These are phyloP conservation scores for Drosophila murphyi DNA, from an alignment of 1,140 invertebrate genomes.

Conservation along the genomic window DNA sequence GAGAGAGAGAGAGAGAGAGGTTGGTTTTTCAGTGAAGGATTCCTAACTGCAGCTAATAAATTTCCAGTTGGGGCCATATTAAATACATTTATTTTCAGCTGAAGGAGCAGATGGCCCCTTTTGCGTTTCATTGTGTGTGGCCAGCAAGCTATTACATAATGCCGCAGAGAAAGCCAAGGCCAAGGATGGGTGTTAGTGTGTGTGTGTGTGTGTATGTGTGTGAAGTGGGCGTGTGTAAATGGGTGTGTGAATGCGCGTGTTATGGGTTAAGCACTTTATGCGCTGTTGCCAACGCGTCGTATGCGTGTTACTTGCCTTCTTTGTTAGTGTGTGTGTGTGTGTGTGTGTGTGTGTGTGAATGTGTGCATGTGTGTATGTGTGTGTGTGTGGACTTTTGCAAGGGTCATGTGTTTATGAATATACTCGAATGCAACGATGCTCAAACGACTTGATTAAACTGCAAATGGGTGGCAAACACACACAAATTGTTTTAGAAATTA, in stretches of 20 bases:
- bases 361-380: background rate
- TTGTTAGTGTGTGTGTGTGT: slow-evolving; percentile 8
- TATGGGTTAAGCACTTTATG: slow-evolving; percentile 62
- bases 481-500: slow-evolving; percentile 55
- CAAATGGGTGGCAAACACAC: slow-evolving; percentile 36
- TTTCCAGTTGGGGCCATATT: slow-evolving; percentile 24
- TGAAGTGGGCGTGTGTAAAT: slow-evolving; percentile 6
- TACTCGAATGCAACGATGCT: slow-evolving; percentile 50
- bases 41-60: slow-evolving; percentile 40
- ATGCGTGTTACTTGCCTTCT: slow-evolving; percentile 56
- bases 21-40: background rate
- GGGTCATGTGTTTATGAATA: slow-evolving; percentile 39
- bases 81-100: slow-evolving; percentile 37
- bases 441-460: slow-evolving; percentile 75
- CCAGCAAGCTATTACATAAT: slow-evolving; percentile 38
- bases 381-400: background rate
- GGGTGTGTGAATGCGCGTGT: slow-evolving; percentile 32
- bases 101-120: slow-evolving; percentile 20
- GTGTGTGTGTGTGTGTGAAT: background rate
- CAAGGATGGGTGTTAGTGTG: slow-evolving; percentile 32
- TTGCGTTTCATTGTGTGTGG: slow-evolving; percentile 14
- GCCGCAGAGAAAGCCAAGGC: slow-evolving; percentile 29
- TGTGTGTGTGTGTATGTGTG: slow-evolving; percentile 23
- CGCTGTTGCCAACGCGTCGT: slow-evolving; percentile 60
- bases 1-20: slow-evolving; percentile 17